Evolutionary conservation across 1,140 invertebrate genomes (phyloP).

Genomic region (Euura saliciscinereae): DNA sequence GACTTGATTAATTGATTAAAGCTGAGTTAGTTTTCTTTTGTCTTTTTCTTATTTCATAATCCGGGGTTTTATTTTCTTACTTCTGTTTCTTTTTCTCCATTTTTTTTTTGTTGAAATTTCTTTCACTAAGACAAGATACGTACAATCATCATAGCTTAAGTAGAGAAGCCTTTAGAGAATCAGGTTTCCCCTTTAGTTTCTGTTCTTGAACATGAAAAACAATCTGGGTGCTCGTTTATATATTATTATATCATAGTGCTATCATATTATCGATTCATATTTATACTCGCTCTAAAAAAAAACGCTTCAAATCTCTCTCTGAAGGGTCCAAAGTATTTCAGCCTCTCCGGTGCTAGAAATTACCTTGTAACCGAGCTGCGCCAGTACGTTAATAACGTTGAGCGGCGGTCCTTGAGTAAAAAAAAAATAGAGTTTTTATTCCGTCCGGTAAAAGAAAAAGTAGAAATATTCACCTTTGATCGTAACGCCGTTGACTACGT

Average conservation of each 20-base stretch:
- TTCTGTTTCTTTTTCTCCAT: too few relatives aligned
- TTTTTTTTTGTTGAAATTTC: too few relatives aligned
- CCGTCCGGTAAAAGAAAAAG: background rate
- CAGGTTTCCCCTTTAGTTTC: too few relatives aligned
- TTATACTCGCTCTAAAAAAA: too few relatives aligned
- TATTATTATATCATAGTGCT: background rate
- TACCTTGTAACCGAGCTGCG: constrained; percentile 77
- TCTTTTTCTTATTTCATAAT: too few relatives aligned
- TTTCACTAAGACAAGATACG: too few relatives aligned
- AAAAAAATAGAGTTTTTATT: constrained; percentile 16
- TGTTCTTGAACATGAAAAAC: too few relatives aligned
- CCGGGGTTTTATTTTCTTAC: too few relatives aligned
- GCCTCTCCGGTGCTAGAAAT: constrained; percentile 77
- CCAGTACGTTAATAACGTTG: constrained; percentile 72
- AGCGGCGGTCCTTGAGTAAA: constrained; percentile 63
- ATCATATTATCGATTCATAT: background rate
- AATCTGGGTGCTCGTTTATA: background rate
- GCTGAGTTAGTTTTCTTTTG: too few relatives aligned
- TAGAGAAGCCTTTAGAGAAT: too few relatives aligned
- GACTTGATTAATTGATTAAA: too few relatives aligned
- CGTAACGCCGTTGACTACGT: constrained; percentile 73
- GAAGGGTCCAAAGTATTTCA: constrained; percentile 82
- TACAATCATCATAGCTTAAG: too few relatives aligned
- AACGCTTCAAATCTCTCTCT: constrained; percentile 68
- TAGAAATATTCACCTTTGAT: constrained; percentile 61